These are phyloP conservation scores for Drosophila aff. DNA, from an alignment of 1,140 invertebrate genomes.

Conservation along the genomic window DNA sequence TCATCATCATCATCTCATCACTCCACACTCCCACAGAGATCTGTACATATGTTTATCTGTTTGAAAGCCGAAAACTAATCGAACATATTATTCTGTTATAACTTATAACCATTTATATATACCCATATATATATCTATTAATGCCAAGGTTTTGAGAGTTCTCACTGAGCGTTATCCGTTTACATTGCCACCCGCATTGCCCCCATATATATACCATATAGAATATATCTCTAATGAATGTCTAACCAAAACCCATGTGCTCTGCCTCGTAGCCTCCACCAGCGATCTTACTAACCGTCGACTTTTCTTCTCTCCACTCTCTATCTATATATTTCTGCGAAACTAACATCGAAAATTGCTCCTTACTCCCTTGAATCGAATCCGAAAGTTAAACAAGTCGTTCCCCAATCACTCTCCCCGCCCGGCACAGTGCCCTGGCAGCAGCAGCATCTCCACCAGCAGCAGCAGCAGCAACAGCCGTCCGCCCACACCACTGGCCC, in stretches of 20 bases:
- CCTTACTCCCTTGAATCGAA: background rate
- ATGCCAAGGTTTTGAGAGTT: constrained; percentile 48
- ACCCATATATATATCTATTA: constrained; percentile 24
- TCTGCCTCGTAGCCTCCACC: constrained; percentile 13
- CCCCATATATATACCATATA: constrained; percentile 11
- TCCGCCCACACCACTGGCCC: constrained; percentile 86
- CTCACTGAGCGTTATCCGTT: constrained; percentile 38
- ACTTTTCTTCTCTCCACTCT: constrained; percentile 33
- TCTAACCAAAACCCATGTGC: constrained; percentile 29
- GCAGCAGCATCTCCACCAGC: constrained; percentile 85
- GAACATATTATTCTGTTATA: constrained; percentile 39
- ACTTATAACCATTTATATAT: constrained; percentile 48
- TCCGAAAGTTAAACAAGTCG: constrained; percentile 87
- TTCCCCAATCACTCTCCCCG: constrained; percentile 87
- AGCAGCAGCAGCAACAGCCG: constrained; percentile 79
- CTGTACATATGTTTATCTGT: constrained; percentile 58
- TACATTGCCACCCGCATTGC: constrained; percentile 37
- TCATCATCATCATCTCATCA: constrained; percentile 41
- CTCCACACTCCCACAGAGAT: constrained; percentile 24
- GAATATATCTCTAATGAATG: constrained; percentile 31
- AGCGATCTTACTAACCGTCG: constrained; percentile 32
- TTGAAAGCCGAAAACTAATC: constrained; percentile 37
- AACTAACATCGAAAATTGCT: constrained; percentile 13
- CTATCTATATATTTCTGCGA: constrained; percentile 20
- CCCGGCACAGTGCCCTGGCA: constrained; percentile 87